A percentile compares a stretch with the other conserved stretches of the same genome.
These are phyloP conservation scores for Megalops atlanticus DNA, from an alignment of 2,113 vertebrate species.

Conservation along the genomic window DNA sequence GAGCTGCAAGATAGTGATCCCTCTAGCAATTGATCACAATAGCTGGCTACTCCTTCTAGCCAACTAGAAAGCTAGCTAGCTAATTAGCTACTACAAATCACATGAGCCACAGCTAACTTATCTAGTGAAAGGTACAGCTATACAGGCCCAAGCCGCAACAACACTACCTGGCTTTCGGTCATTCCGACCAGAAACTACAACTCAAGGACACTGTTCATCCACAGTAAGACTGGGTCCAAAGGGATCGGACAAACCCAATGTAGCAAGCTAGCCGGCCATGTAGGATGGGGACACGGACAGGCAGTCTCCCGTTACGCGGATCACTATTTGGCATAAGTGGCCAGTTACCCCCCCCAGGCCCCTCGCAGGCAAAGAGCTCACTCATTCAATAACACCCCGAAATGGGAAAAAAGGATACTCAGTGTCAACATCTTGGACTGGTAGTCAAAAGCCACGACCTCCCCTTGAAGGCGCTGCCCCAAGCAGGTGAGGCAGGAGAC, in stretches of 20 bases:
- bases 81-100: neutral
- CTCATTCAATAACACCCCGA: neutral
- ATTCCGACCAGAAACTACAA: neutral
- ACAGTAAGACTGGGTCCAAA: neutral
- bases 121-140: neutral
- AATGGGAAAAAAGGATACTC: slow-evolving; percentile 76
- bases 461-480: slow-evolving; percentile 79
- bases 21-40: neutral
- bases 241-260: neutral
- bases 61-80: neutral
- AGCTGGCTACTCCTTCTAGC: neutral
- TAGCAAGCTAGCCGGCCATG: neutral
- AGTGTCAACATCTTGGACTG: slow-evolving; percentile 85
- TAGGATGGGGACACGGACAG: slow-evolving; percentile 18
- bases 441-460: slow-evolving; percentile 84
- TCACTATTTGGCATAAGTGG: slow-evolving; percentile 20
- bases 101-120: neutral
- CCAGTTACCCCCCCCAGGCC: slow-evolving; percentile 31
- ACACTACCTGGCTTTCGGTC: too few relatives aligned
- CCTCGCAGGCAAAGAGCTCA: slow-evolving; percentile 20
- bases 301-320: slow-evolving; percentile 27
- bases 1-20: slow-evolving; percentile 33
- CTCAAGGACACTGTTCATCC: neutral
- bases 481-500: slow-evolving; percentile 87
- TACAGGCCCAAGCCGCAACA: neutral